Evolutionary conservation across 2,888 invertebrate genomes (phyloP).

Genomic region (Phengaris alcon): DNA sequence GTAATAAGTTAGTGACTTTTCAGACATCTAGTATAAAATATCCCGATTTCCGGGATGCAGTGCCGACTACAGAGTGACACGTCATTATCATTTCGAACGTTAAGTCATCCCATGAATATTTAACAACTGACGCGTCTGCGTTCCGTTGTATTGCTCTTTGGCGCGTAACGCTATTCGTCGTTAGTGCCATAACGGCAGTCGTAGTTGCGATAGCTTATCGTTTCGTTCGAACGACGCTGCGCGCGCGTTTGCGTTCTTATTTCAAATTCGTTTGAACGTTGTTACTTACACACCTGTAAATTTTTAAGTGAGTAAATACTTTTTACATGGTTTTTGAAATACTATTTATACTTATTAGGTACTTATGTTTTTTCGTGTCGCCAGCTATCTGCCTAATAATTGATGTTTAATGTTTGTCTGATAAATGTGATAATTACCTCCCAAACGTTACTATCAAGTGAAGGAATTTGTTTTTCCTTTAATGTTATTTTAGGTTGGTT

Average conservation of each 20-base stretch:
- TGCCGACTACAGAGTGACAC: not conserved
- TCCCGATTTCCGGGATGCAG: not conserved
- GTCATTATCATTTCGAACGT: not conserved
- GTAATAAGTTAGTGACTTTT: too few relatives aligned
- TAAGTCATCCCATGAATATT: not conserved
- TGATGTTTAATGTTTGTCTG: not conserved
- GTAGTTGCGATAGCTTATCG: slow-evolving; percentile 42
- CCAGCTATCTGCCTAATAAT: not conserved
- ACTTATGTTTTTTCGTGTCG: not conserved
- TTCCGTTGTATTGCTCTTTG: slow-evolving; percentile 33
- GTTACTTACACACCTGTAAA: slow-evolving; percentile 3
- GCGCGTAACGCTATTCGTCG: slow-evolving; percentile 39
- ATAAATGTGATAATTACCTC: not conserved
- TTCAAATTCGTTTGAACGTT: slow-evolving; percentile 24
- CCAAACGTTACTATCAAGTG: not conserved
- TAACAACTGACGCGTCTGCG: slow-evolving; percentile 33
- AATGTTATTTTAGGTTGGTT: too few relatives aligned
- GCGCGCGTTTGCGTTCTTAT: slow-evolving; percentile 34
- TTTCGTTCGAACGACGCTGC: slow-evolving; percentile 34
- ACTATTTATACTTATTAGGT: not conserved
- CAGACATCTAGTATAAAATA: not conserved
- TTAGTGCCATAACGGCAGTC: slow-evolving; percentile 41
- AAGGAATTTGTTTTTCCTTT: not conserved
- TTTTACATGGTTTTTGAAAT: not conserved
- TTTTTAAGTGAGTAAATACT: not conserved